Percentiles rank a stretch among this genome's conserved stretches.
These are phyloP conservation scores for Drosophila koepferae DNA, from an alignment of 2,888 invertebrate genomes.

Conservation along the genomic window DNA sequence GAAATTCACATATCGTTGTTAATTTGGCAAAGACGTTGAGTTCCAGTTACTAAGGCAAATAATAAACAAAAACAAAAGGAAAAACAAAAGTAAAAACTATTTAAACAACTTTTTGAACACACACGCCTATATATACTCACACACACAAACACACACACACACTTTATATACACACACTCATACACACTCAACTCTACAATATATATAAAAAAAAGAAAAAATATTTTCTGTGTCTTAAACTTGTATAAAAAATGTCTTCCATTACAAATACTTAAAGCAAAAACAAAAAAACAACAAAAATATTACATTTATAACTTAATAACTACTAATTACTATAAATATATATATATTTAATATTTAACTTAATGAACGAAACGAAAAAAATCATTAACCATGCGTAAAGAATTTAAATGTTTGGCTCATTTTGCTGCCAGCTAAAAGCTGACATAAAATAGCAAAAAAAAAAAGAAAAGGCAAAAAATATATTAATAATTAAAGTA, in stretches of 20 bases:
- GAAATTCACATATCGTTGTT: constrained; percentile 55
- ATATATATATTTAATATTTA: constrained; percentile 58
- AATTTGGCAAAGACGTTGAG: constrained; percentile 43
- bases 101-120: constrained; percentile 39
- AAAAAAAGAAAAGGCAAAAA: background rate
- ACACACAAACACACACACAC: constrained; percentile 27
- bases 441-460: constrained; percentile 41
- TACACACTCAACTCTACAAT: constrained; percentile 42
- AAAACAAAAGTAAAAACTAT: constrained; percentile 30
- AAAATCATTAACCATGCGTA: constrained; percentile 60
- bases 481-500: constrained; percentile 11
- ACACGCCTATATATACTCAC: constrained; percentile 12
- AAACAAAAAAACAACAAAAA: constrained; percentile 36
- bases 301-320: constrained; percentile 60
- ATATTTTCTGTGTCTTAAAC: constrained; percentile 86
- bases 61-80: constrained; percentile 4
- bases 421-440: constrained; percentile 56
- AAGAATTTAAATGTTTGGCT: constrained; percentile 62
- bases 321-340: constrained; percentile 60
- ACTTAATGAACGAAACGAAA: constrained; percentile 35
- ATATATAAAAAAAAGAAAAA: constrained; percentile 71
- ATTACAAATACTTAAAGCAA: constrained; percentile 83
- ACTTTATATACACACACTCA: constrained; percentile 31
- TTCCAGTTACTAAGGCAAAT: constrained; percentile 41
- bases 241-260: constrained; percentile 86